Percentiles rank a stretch among this genome's conserved stretches.
Evolutionary conservation across 1,140 invertebrate species (phyloP).

Genomic region (Drosophila lacteicornis): DNA sequence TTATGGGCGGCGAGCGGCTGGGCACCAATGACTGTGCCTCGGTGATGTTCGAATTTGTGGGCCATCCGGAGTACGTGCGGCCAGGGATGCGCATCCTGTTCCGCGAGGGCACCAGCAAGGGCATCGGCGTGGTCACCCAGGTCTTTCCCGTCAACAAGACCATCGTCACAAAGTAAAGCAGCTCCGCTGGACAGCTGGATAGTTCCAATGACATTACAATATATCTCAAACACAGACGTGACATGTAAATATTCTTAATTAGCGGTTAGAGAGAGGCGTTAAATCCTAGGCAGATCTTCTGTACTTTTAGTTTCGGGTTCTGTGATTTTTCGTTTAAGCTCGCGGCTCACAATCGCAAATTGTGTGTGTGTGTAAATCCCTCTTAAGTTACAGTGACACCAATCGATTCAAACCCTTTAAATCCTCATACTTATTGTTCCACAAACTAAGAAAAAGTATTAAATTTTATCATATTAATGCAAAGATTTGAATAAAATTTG

Average conservation of each 20-base stretch:
- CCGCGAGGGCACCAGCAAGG: conserved; percentile 94
- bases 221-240: conserved; percentile 51
- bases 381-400: conserved; percentile 37
- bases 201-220: conserved; percentile 48
- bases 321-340: conserved; percentile 81
- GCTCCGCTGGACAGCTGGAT: conserved; percentile 2
- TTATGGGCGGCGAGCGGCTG: conserved; percentile 83
- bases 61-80: conserved; percentile 96
- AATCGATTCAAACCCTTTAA: neutral
- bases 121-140: conserved; percentile 95
- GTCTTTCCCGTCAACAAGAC: conserved; percentile 87
- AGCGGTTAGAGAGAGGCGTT: conserved; percentile 36
- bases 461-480: neutral
- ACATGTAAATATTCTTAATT: conserved; percentile 49
- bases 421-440: neutral
- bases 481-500: neutral
- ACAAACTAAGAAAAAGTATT: neutral
- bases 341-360: conserved; percentile 41
- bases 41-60: conserved; percentile 95
- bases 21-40: conserved; percentile 93
- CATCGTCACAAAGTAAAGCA: conserved; percentile 49
- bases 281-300: conserved; percentile 63
- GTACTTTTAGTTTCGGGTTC: conserved; percentile 74
- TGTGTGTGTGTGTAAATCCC: conserved; percentile 26
- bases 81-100: conserved; percentile 94